Base-by-base conservation (phyloP, 2,113 vertebrate genomes). In the Daubentonia madagascariensis region DNA sequence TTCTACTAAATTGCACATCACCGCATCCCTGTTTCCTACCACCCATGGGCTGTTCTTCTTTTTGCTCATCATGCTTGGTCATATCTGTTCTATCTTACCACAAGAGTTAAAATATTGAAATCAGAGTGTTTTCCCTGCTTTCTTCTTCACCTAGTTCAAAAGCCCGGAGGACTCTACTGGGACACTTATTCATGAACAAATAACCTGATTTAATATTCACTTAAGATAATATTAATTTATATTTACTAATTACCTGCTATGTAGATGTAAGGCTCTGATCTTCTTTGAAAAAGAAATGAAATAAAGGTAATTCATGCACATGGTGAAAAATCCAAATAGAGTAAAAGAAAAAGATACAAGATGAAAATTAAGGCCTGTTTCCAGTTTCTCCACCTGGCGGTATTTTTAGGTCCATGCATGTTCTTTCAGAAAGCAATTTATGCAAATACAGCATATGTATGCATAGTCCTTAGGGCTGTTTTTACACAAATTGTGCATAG, bases 11-110 rank as follows among this genome's bases (percentile, higher is more conserved):
- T 68, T 22, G 7, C 1, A 9, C 22, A 4, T 52, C 75, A 10
- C 0, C 48, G 2, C 3, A 0, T 1, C 54, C 35, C 6, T 4
- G 5, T 70, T n/a, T 57, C 63, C 63, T n/a, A n/a, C n/a, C n/a
- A n/a, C n/a, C n/a, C n/a, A n/a, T n/a, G n/a, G n/a, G n/a, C n/a
- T n/a, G n/a, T n/a, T 8, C 1, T 59, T 17, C 57, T 6, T 22
- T 4, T 59, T 59, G 18, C 20, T 59, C 57, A 59, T 59, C 57
- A 22, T 23, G 20, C n/a, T n/a, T n/a, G n/a, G n/a, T n/a, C n/a
- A n/a, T n/a, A n/a, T n/a, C n/a, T n/a, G n/a, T n/a, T n/a, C n/a
- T n/a, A n/a, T n/a, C n/a, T n/a, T n/a, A n/a, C n/a, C n/a, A n/a
- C 20, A 22, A 59, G 14, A 25, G 40, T 68, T 43, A 23, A 79